Base-by-base conservation (phyloP, 2,113 vertebrate genomes). In the Apeltes quadracus region DNA sequence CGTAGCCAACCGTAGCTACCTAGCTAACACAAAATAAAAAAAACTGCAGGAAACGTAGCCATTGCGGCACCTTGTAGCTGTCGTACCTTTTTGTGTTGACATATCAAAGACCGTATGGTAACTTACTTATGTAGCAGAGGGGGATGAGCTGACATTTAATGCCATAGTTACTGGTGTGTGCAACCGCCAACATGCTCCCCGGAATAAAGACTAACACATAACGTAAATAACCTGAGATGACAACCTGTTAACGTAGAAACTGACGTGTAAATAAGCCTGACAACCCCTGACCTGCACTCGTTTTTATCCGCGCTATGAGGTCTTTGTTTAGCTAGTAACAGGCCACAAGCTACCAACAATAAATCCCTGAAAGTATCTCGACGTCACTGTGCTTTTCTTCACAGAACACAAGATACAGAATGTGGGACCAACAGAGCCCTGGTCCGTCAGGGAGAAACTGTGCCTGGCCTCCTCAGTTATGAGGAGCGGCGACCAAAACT, bases 401-500 rank as follows among this genome's bases (percentile, higher is more conserved):
- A 56, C 87, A 99, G 98, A 99, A 89, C 98, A 99, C 91, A 99
- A 99, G 83, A 92, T 99, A 69, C 87, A 96, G 88, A 95, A 94
- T 80, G 93, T 94, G 68, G 98, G 98, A 25, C 98, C 98, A 5
- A 98, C 96, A 0, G 98, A 99, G 84, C 96, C 96, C 0, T 99
- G 98, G 98, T 99, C 98, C 10, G 92, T 99, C 80, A 93, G 97
- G 54, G 98, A 99, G 90, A 99, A 99, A 66, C 90, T 99, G 29
- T 99, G 98, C 82, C 94, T 99, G 83, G 98, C 98, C 3, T 99
- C 98, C 34, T 99, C 98, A 15, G 98, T 99, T 39, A 97, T 99
- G 97, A 95, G 98, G 79, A 99, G 98, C 53, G 98, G 98, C 2
- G 98, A 99, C 93, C 98, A 99, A 88, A 99, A 99, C 90, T 99